Percentiles rank a stretch among this genome's conserved stretches.
These are phyloP conservation scores for Apostichopus leukothele DNA, from an alignment of 53 echinoderm and acorn worm genomes.

Conservation along the genomic window DNA sequence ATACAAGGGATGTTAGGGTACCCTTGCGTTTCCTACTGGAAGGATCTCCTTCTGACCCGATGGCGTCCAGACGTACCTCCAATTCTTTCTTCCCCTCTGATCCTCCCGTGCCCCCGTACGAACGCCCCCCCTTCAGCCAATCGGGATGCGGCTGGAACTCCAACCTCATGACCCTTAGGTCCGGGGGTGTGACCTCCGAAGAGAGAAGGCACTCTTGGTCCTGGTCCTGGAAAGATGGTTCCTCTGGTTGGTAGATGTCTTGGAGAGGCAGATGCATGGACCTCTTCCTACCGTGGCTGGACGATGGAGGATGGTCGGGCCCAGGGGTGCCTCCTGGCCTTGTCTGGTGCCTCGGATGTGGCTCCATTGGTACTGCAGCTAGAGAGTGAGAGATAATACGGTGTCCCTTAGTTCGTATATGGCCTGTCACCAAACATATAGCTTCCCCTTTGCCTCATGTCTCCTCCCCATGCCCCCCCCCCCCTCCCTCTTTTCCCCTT, in stretches of 20 bases:
- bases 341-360: slow-evolving; percentile 3
- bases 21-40: neutral
- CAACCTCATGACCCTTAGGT: slow-evolving; percentile 18
- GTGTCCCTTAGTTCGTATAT: no score
- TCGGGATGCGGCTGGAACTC: slow-evolving; percentile 35
- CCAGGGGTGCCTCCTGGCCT: neutral
- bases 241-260: slow-evolving; percentile 62
- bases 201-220: slow-evolving; percentile 44
- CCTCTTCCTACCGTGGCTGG: slow-evolving; percentile 30
- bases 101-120: neutral
- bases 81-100: slow-evolving; percentile 18
- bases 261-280: slow-evolving; percentile 59
- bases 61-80: slow-evolving; percentile 33
- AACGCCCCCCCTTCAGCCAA: slow-evolving; percentile 22
- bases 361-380: slow-evolving; percentile 17
- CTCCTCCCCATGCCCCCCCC: no score
- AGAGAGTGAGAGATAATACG: neutral
- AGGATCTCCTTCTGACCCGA: slow-evolving; percentile 12
- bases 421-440: no score
- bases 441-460: no score
- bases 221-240: slow-evolving; percentile 43
- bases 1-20: slow-evolving; percentile 22
- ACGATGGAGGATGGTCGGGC: neutral
- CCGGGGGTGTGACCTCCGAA: slow-evolving; percentile 36
- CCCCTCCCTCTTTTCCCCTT: no score